Base-by-base conservation (phyloP, 2,113 vertebrate species). In the Phylloscopus trochiloides region DNA sequence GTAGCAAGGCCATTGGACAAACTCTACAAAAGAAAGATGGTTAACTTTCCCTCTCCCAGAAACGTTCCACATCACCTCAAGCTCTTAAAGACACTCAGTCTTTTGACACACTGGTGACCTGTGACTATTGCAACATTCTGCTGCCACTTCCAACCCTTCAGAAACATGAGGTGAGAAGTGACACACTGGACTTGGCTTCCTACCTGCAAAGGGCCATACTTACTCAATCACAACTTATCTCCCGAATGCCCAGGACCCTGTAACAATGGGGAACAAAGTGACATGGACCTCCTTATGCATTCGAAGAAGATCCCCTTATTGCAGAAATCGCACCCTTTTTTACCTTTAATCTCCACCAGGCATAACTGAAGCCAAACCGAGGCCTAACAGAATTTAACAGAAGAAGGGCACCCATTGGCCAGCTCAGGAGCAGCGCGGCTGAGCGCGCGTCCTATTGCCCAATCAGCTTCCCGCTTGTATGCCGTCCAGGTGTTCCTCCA, bases 41-140 rank as follows among this genome's bases (percentile, higher is more conserved):
- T 34, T 34, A 43, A 4, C 61, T 68, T 38, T 51, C 40, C 17
- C 3, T 66, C 36, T 51, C 66, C 58, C 24, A 50, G 45, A 34
- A 55, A 65, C 3, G 40, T 66, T 42, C 80, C 31, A 42, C 19
- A 31, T 51, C 59, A 12, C 31, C 58, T 17, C 42, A 50, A 62
- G 71, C n/a, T 51, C 54, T 17, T 47, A 70, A 75, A 40, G 88
- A 94, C 1, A 38, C 65, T 16, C 7, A 31, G 24, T 68, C 59
- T 72, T 97, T 92, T 20, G 59, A 97, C 31, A 9, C 42, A 34
- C 83, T 97, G 79, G 67, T 25, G 29, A 62, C 38, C 13, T 97
- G 97, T 51, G 50, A 71, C n/a, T 81, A 70, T 45, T 97, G 97
- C 66, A 86, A 92, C 21, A 91, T 97, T 89, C 80, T 97, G 16